Conservation (phyloP, 2,797 vertebrate genomes). For the Saxicola maurus region DNA sequence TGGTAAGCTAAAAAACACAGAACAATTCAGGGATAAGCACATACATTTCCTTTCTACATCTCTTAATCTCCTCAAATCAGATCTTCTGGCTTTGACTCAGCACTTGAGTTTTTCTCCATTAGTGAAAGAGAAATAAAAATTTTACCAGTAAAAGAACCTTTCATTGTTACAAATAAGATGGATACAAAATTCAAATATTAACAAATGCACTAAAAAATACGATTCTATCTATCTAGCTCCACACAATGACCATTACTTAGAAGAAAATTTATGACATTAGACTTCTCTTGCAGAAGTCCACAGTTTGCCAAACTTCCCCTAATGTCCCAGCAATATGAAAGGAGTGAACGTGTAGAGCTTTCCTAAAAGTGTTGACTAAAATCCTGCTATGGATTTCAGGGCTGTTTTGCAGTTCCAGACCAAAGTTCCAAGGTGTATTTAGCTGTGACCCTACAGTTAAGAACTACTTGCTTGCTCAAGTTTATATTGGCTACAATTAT, state of each 20-base stretch:
- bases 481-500: not conserved
- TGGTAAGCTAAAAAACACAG: not conserved
- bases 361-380: not conserved
- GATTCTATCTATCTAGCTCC: not conserved
- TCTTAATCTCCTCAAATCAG: not conserved
- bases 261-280: not conserved
- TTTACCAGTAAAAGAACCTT: not conserved
- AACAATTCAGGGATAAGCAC: not conserved
- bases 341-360: not conserved
- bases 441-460: not conserved
- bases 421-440: not conserved
- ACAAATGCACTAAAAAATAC: not conserved
- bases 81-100: not conserved
- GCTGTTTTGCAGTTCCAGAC: not conserved
- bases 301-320: not conserved
- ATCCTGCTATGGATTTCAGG: not conserved
- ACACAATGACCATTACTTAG: not conserved
- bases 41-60: not conserved
- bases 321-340: not conserved
- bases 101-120: not conserved
- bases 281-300: not conserved
- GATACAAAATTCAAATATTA: not conserved
- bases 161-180: not conserved
- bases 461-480: not conserved
- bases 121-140: not conserved